Evolutionary conservation across 2,888 invertebrate genomes (phyloP).

Genomic region (Macrosiphum euphorbiae): DNA sequence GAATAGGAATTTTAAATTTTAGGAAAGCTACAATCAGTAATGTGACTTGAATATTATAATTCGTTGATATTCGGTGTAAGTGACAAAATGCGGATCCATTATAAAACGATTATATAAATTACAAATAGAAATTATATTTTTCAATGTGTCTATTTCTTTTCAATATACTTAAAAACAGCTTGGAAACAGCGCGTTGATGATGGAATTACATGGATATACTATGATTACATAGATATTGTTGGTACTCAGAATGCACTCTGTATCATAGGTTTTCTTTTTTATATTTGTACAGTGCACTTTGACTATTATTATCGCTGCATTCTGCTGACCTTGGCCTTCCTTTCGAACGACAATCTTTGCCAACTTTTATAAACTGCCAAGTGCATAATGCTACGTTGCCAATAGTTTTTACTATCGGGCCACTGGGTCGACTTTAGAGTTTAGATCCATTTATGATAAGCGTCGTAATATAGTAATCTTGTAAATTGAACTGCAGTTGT

Average conservation of each 20-base stretch:
- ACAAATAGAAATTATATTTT: not conserved
- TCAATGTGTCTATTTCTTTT: not conserved
- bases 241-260: not conserved
- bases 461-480: not conserved
- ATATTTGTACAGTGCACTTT: constrained; percentile 53
- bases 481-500: not conserved
- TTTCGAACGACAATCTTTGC: constrained; percentile 60
- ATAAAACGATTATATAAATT: not conserved
- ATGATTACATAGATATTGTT: not conserved
- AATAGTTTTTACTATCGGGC: constrained; percentile 32
- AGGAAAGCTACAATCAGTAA: not conserved
- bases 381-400: constrained; percentile 59
- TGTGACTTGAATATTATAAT: not conserved
- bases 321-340: constrained; percentile 60
- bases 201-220: not conserved
- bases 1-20: not conserved
- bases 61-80: not conserved
- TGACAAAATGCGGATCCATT: not conserved
- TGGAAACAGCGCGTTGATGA: not conserved
- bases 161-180: not conserved
- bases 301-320: constrained; percentile 59
- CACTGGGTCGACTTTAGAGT: constrained; percentile 40
- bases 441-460: constrained; percentile 42
- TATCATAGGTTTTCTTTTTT: constrained; percentile 30
- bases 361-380: constrained; percentile 61